Conservation (phyloP, 2,888 invertebrate genomes). For the Agonopterix heracliana region DNA sequence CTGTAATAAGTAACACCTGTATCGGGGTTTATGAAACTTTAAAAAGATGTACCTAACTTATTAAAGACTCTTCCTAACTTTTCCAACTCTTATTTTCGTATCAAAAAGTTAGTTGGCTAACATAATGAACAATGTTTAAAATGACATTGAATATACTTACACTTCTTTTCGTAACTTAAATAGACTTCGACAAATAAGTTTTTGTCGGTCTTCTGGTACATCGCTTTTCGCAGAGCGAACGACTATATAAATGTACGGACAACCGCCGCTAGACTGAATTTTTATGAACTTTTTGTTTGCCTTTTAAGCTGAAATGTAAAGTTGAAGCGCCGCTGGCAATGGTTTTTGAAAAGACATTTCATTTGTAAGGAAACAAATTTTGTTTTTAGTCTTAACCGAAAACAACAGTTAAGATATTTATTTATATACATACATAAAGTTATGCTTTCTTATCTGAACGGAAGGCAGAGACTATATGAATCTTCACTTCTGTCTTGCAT, state of each 20-base stretch:
- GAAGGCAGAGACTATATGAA: too few species aligned
- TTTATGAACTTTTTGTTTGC: slow-evolving; percentile 63
- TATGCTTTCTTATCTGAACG: too few species aligned
- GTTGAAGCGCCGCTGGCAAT: slow-evolving; percentile 39
- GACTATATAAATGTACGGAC: slow-evolving; percentile 54
- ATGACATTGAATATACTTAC: slow-evolving; percentile 29
- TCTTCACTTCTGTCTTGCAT: too few species aligned
- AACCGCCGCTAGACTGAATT: slow-evolving; percentile 47
- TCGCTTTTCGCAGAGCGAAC: slow-evolving; percentile 33
- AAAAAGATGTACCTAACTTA: slow-evolving; percentile 13
- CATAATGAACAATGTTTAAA: too few species aligned
- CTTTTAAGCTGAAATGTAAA: slow-evolving; percentile 50
- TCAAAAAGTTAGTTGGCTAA: too few species aligned
- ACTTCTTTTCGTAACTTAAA: slow-evolving; percentile 56
- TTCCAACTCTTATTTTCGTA: too few species aligned
- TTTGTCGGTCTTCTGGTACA: slow-evolving; percentile 35
- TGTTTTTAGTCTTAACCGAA: too few species aligned
- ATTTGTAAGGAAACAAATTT: slow-evolving; percentile 22
- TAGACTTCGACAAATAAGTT: slow-evolving; percentile 65
- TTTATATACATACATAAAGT: too few species aligned
- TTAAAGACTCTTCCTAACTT: background rate
- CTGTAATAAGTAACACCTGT: background rate
- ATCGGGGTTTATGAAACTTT: slow-evolving; percentile 1
- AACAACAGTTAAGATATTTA: too few species aligned
- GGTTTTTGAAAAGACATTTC: slow-evolving; percentile 40